Percentiles rank a stretch among this genome's conserved stretches.
These are phyloP conservation scores for Leistus spinibarbis DNA, from an alignment of 2,888 invertebrate species.

Conservation along the genomic window DNA sequence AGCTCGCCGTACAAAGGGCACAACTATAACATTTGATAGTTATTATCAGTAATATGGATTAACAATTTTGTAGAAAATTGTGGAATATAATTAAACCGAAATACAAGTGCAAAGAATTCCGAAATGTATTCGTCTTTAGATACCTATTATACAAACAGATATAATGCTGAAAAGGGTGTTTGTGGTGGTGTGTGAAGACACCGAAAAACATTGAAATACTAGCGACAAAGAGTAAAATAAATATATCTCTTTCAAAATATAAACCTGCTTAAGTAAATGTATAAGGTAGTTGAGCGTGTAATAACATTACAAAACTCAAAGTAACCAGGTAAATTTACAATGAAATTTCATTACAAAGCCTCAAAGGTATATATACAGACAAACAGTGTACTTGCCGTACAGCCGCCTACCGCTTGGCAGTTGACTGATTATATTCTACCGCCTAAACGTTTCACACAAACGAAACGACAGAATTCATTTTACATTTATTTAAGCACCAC, in stretches of 20 bases:
- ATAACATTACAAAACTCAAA: conserved; percentile 6
- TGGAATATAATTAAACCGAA: too few species aligned
- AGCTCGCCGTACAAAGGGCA: too few species aligned
- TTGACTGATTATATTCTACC: neutral
- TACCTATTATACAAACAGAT: too few species aligned
- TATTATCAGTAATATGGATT: too few species aligned
- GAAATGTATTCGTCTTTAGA: neutral
- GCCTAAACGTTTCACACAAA: neutral
- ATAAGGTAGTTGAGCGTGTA: neutral
- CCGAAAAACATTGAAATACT: too few species aligned
- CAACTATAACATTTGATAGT: too few species aligned
- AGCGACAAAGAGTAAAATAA: neutral
- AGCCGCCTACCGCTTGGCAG: neutral
- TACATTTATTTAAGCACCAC: neutral
- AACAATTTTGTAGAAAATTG: too few species aligned
- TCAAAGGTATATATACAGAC: neutral
- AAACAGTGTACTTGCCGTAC: neutral
- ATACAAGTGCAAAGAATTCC: too few species aligned
- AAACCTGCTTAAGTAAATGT: neutral
- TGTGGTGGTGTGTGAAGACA: too few species aligned
- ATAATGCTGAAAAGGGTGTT: neutral
- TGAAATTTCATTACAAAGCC: neutral
- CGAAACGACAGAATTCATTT: neutral
- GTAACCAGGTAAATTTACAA: neutral
- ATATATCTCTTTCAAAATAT: neutral